A percentile compares a stretch with the other conserved stretches of the same genome.
phyloP scores from a whole-genome alignment of 2,797 vertebrate species.

The Chloroceryle inda region DNA sequence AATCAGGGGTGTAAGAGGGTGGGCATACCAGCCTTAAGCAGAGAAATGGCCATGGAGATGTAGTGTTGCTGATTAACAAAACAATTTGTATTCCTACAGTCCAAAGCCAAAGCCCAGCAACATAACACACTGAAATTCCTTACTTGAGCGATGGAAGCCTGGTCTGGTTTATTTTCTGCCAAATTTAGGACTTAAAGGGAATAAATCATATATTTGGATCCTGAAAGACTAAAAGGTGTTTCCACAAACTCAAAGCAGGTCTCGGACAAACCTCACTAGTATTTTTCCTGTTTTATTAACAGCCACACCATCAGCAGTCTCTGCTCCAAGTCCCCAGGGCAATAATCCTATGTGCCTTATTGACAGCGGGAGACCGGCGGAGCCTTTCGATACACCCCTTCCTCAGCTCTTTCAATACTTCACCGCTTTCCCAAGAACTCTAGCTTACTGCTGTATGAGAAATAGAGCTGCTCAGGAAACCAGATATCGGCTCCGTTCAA shows the following conservation, averaged over 20 bases:
- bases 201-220: neutral
- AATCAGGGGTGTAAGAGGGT: accelerated
- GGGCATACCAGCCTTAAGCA: neutral
- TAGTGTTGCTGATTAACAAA: neutral
- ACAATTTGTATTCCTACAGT: neutral
- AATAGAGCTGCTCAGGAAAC: constrained; percentile 51
- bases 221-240: neutral
- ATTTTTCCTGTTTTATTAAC: neutral
- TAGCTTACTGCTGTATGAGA: constrained; percentile 2
- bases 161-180: neutral
- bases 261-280: neutral
- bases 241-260: constrained; percentile 49
- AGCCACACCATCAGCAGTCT: neutral
- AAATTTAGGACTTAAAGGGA: neutral
- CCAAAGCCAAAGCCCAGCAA: neutral
- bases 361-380: neutral
- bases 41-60: neutral
- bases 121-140: neutral
- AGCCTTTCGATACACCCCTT: neutral
- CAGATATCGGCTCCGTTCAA: constrained; percentile 31
- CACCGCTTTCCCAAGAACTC: constrained; percentile 30
- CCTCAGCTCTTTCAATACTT: neutral
- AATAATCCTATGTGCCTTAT: constrained; percentile 12
- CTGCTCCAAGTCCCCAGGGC: neutral
- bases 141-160: neutral